A percentile compares a stretch with the other conserved stretches of the same genome.
Evolutionary conservation across 2,888 invertebrate genomes (phyloP).

Genomic region (Caenorhabditis afra): DNA sequence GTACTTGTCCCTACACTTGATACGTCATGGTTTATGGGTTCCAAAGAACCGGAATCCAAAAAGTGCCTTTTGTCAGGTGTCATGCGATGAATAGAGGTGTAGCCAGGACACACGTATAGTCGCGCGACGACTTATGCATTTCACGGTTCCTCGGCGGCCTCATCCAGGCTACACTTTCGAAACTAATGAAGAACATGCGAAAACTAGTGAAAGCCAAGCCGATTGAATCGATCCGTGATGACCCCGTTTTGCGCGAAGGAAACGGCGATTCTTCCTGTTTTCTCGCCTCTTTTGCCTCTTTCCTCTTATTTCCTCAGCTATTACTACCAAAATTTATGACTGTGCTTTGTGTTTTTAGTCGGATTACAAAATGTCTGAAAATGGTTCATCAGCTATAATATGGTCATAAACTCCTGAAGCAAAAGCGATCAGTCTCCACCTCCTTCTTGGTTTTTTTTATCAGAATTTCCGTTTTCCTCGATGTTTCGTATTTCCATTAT

Average conservation of each 20-base stretch:
- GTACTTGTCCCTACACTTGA: background rate
- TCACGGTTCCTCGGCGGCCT: background rate
- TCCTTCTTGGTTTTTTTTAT: constrained; percentile 14
- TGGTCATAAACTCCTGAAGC: constrained; percentile 30
- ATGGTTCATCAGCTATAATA: background rate
- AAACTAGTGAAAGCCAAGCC: constrained; percentile 26
- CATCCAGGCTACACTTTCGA: background rate
- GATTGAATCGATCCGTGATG: constrained; percentile 58
- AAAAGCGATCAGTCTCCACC: constrained; percentile 13
- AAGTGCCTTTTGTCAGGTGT: constrained; percentile 18
- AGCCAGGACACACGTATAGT: background rate
- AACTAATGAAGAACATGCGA: constrained; percentile 28
- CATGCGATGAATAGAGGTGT: constrained; percentile 22
- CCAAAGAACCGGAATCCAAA: constrained; percentile 45
- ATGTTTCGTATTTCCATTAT: constrained; percentile 45
- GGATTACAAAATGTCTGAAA: constrained; percentile 8
- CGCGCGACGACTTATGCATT: constrained; percentile 1
- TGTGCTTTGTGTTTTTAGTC: constrained; percentile 26
- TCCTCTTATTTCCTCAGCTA: background rate
- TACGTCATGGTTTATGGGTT: constrained; percentile 31
- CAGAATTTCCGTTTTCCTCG: constrained; percentile 42
- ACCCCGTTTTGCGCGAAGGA: constrained; percentile 33
- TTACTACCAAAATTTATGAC: background rate
- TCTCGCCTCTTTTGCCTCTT: constrained; percentile 11
- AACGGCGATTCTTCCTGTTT: constrained; percentile 34